Conservation (phyloP, 2,888 invertebrate genomes). For the Copidosoma aretas region DNA sequence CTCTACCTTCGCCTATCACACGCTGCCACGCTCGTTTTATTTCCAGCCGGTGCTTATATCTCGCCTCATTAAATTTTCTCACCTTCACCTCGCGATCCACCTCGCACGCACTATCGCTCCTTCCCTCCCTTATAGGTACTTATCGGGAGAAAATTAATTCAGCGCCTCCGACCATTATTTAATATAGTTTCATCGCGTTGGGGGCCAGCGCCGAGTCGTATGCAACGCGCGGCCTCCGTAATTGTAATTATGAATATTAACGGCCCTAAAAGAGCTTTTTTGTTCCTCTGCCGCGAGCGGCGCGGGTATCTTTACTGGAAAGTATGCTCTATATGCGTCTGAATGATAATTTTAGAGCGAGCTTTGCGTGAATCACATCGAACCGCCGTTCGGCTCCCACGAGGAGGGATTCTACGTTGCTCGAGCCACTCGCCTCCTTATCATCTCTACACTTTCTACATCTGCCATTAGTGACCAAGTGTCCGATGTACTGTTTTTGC, state of each 20-base stretch:
- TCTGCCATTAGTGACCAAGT: no score
- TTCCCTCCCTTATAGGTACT: not conserved
- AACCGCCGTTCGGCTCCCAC: no score
- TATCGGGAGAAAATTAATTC: constrained; percentile 32
- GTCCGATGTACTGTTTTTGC: no score
- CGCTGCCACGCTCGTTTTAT: no score
- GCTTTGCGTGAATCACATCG: no score
- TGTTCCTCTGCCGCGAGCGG: not conserved
- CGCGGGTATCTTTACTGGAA: not conserved
- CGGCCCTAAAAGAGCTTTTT: not conserved
- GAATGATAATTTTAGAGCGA: no score
- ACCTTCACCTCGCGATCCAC: constrained; percentile 3
- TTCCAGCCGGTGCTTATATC: constrained; percentile 1
- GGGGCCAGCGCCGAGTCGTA: no score
- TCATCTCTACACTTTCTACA: no score
- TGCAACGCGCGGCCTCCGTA: not conserved
- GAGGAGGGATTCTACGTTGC: no score
- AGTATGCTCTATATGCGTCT: no score
- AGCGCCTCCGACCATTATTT: constrained; percentile 13
- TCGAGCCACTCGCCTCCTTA: no score
- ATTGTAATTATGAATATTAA: constrained; percentile 30
- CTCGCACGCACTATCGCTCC: not conserved
- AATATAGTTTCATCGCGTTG: constrained; percentile 15
- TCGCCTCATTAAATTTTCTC: constrained; percentile 27
- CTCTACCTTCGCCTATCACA: no score